Conservation (phyloP, 1,140 invertebrate genomes). For the Pissodes strobi region DNA sequence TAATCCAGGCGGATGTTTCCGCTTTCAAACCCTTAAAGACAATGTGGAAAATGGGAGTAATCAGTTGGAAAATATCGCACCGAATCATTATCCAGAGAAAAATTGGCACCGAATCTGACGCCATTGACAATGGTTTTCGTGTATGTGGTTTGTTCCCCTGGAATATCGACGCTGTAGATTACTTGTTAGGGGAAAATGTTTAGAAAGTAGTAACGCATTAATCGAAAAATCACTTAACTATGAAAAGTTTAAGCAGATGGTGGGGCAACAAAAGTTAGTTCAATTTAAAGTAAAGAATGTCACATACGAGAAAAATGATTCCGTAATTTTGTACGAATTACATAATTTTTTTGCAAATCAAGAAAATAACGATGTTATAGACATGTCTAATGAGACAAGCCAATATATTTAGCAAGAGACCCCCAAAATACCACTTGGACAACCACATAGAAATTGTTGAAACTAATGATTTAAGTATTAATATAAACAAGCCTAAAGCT, state of each 20-base stretch:
- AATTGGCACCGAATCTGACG: no score
- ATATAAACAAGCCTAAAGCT: neutral
- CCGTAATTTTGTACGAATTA: neutral
- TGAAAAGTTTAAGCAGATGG: conserved; percentile 23
- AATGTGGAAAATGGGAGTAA: conserved; percentile 3
- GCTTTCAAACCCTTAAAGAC: conserved; percentile 28
- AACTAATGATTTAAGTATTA: conserved; percentile 15
- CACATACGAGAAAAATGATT: no score
- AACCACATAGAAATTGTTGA: no score
- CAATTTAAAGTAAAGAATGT: conserved; percentile 23
- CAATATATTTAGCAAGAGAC: no score
- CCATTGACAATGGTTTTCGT: conserved; percentile 36
- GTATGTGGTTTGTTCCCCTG: conserved; percentile 38
- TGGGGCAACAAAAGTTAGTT: conserved; percentile 17
- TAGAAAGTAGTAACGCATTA: no score
- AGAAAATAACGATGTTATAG: no score
- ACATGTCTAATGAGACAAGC: no score
- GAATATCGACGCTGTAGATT: conserved; percentile 39
- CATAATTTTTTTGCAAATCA: conserved; percentile 4
- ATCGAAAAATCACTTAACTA: conserved; percentile 19
- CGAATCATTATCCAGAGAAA: no score
- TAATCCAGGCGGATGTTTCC: conserved; percentile 22
- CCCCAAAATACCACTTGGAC: no score
- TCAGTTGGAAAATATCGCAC: neutral
- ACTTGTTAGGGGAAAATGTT: conserved; percentile 14